Base-by-base conservation (phyloP, 2,888 invertebrate genomes). In the Eupithecia subumbrata region DNA sequence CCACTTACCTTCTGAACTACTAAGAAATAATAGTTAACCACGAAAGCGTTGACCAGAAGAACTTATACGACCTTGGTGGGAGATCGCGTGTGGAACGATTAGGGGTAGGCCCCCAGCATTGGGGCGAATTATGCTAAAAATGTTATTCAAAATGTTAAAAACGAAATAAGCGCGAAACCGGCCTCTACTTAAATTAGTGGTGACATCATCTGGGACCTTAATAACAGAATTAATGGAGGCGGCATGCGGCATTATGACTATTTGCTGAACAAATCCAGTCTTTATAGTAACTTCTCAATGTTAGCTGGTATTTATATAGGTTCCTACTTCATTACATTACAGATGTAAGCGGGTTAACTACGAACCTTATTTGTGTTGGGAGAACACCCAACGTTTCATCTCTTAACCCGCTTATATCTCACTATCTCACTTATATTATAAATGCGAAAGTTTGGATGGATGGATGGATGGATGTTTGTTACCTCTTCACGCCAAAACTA, bases 151-250 rank as follows among this genome's bases (percentile, higher is more conserved):
- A n/a, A 25, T 5, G 60, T 14, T 60, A n/a, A 40, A n/a, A 5
- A 40, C n/a, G 5, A 40, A 67, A 67, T 5, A 34, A 67, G 18
- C 40, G 34, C 2, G 66, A 67, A 40, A 34, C 34, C 9, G 40
- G 12, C n/a, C 11, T 37, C 8, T 64, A 9, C 1, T 3, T 14
- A 14, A 68, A 43, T 25, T 11, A 68, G 25, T 9, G 68, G 25
- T 68, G 68, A 68, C 68, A 68, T 68, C 68, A 68, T 22, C 22
- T 68, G 8, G 9, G 14, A 5, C 43, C 43, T 25, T 25, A 14
- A 67, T 37, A 67, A 40, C 37, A n/a, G 16, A 18, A 22, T n/a
- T 22, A 43, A 25, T 68, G 68, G 40, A 68, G 68, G 68, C 16
- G 68, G 43, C 22, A 40, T 43, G 3, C 64, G 8, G 30, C 18